These are phyloP conservation scores for Rhinoderma darwinii DNA, from an alignment of 2,113 vertebrate species.

Conservation along the genomic window DNA sequence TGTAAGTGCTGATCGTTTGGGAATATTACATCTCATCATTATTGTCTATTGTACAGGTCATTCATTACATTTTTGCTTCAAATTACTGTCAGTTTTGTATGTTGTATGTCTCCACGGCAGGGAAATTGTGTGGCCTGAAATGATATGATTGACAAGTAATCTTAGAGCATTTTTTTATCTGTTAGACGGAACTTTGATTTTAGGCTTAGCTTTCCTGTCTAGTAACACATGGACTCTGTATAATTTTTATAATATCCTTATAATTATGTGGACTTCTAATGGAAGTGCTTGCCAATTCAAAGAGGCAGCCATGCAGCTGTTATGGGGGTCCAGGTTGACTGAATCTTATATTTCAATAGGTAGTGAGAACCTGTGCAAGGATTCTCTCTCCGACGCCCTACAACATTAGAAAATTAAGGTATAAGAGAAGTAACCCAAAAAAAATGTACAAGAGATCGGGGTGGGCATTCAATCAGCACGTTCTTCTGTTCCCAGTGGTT, in stretches of 20 bases:
- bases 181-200: neutral
- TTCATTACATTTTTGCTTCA: neutral
- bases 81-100: slow-evolving; percentile 2
- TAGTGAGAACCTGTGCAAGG: no score
- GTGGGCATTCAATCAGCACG: no score
- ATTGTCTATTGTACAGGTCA: neutral
- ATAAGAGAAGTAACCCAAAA: no score
- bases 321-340: no score
- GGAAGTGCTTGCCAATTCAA: no score
- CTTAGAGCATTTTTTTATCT: neutral
- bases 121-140: neutral
- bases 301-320: no score
- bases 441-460: no score
- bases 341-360: no score
- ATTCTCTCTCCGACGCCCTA: no score
- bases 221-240: neutral
- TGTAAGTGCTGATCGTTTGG: neutral
- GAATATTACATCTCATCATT: neutral
- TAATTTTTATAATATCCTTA: neutral
- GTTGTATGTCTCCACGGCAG: neutral
- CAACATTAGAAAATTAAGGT: no score
- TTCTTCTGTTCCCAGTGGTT: no score
- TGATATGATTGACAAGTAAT: neutral
- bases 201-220: neutral
- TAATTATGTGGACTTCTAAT: neutral